These are phyloP conservation scores for Sorex maritimensis DNA, from an alignment of 2,797 vertebrate species.

Conservation along the genomic window DNA sequence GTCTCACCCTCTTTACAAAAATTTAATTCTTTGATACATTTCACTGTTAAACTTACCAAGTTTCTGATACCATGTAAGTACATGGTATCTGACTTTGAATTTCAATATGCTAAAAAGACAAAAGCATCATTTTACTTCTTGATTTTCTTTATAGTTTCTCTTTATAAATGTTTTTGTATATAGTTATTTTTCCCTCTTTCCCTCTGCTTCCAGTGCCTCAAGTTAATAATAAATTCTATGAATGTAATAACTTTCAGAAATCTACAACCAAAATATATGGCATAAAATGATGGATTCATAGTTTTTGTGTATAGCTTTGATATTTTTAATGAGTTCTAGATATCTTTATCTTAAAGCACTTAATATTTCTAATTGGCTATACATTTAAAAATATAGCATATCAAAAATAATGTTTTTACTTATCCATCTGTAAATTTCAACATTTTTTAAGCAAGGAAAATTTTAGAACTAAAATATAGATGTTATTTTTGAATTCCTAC, in stretches of 20 bases:
- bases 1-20: neutral
- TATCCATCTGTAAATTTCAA: neutral
- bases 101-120: neutral
- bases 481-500: conserved; percentile 10
- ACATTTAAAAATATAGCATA: conserved; percentile 1
- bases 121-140: neutral
- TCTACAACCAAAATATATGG: neutral
- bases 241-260: neutral
- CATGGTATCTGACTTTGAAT: neutral
- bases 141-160: neutral
- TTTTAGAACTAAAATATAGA: neutral
- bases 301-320: neutral
- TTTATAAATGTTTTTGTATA: neutral
- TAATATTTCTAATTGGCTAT: neutral
- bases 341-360: neutral
- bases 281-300: neutral
- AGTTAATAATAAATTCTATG: neutral
- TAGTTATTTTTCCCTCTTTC: neutral
- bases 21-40: neutral
- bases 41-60: neutral
- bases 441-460: neutral
- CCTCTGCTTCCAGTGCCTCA: neutral
- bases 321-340: neutral
- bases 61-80: neutral
- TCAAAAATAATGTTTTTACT: conserved; percentile 1